phyloP scores from a whole-genome alignment of 1,140 invertebrate species.

The Lasioglossum albipes region DNA sequence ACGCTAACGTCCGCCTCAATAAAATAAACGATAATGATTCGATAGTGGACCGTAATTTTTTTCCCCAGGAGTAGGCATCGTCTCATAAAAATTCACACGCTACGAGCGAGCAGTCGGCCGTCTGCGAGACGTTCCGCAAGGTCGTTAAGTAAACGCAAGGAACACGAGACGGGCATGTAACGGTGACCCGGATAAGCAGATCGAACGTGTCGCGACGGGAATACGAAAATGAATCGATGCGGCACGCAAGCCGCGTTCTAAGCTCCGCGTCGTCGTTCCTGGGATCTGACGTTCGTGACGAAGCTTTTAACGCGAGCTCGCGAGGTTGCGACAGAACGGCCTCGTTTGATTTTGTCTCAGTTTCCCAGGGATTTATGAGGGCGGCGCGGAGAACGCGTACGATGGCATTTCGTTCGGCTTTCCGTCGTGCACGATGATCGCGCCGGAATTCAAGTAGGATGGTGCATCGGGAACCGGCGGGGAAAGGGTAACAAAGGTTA shows the following conservation, averaged over 20 bases:
- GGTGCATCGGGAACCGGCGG: not conserved
- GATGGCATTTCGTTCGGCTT: conserved; percentile 23
- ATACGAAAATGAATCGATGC: not conserved
- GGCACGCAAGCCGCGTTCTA: not conserved
- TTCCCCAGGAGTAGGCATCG: too few relatives aligned
- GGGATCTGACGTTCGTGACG: not conserved
- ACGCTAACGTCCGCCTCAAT: too few relatives aligned
- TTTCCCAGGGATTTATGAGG: conserved; percentile 42
- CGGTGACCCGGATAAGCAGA: conserved; percentile 30
- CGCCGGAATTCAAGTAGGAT: not conserved
- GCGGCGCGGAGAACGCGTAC: not conserved
- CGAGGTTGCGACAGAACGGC: not conserved
- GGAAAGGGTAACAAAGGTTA: conserved; percentile 3
- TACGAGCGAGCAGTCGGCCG: not conserved
- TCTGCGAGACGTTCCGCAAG: not conserved
- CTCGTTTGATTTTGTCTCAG: conserved; percentile 38
- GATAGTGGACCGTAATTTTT: too few relatives aligned
- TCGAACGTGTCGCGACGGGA: not conserved
- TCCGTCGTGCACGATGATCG: not conserved
- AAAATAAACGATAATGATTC: too few relatives aligned
- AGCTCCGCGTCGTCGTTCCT: too few relatives aligned
- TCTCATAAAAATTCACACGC: too few relatives aligned
- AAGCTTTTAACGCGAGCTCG: not conserved
- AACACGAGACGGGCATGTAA: not conserved
- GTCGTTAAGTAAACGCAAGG: not conserved